Conservation (phyloP, 2,888 invertebrate species). For the Conops quadrifasciatus region DNA sequence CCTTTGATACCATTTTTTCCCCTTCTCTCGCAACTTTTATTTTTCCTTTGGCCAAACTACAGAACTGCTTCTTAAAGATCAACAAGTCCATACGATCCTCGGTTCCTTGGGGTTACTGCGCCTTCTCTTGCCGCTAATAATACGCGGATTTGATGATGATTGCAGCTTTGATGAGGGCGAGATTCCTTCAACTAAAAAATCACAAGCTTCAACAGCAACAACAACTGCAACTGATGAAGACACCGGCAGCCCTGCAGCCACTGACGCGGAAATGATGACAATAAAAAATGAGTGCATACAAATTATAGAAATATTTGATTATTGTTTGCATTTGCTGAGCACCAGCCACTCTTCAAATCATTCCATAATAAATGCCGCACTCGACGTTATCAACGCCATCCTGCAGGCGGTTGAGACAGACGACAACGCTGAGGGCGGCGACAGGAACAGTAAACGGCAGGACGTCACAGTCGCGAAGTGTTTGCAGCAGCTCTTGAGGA, state of each 20-base stretch:
- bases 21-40: neutral
- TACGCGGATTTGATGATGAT: conserved; percentile 53
- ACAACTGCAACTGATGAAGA: conserved; percentile 32
- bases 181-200: conserved; percentile 13
- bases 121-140: conserved; percentile 70
- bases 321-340: conserved; percentile 76
- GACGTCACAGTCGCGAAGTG: conserved; percentile 49
- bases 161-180: conserved; percentile 46
- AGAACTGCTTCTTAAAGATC: conserved; percentile 60
- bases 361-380: conserved; percentile 85
- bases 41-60: conserved; percentile 20
- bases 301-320: conserved; percentile 76
- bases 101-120: conserved; percentile 75
- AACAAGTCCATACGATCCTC: conserved; percentile 68
- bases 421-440: conserved; percentile 69
- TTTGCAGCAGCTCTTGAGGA: conserved; percentile 59
- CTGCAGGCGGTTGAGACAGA: conserved; percentile 56
- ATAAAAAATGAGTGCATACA: conserved; percentile 55
- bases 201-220: neutral
- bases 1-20: too few relatives aligned
- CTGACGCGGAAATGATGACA: conserved; percentile 34
- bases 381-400: conserved; percentile 72
- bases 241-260: neutral
- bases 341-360: conserved; percentile 79
- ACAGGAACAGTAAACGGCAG: conserved; percentile 21